Evolutionary conservation across 2,797 vertebrate genomes (phyloP).

Genomic region (Mallotus villosus): DNA sequence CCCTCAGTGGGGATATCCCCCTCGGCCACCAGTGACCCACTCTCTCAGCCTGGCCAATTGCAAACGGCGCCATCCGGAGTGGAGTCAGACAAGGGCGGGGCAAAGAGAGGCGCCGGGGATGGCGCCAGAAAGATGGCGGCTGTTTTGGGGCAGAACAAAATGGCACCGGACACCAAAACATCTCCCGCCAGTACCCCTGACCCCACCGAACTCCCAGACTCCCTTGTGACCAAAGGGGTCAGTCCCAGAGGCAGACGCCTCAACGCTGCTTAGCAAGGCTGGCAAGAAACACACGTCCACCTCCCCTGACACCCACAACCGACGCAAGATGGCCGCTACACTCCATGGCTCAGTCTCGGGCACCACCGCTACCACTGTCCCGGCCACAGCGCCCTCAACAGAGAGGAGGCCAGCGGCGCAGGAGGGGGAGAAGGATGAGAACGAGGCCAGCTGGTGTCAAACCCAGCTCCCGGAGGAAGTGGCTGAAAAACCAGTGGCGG

Average conservation of each 20-base stretch:
- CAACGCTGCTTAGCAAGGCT: conserved; percentile 23
- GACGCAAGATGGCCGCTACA: conserved; percentile 69
- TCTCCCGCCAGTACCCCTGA: conserved; percentile 35
- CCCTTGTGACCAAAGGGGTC: conserved; percentile 30
- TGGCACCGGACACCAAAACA: conserved; percentile 45
- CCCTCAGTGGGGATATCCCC: conserved; percentile 59
- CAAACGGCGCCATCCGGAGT: conserved; percentile 43
- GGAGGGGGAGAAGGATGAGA: conserved; percentile 55
- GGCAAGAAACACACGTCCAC: conserved; percentile 53
- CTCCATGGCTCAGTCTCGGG: conserved; percentile 45
- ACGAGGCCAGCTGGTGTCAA: conserved; percentile 76
- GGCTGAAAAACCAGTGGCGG: conserved; percentile 71
- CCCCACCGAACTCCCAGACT: conserved; percentile 46
- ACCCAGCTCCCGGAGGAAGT: conserved; percentile 78
- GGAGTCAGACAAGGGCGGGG: conserved; percentile 39
- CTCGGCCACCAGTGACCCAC: conserved; percentile 55
- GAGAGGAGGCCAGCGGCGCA: conserved; percentile 52
- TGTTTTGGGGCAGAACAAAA: conserved; percentile 63
- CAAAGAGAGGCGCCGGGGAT: conserved; percentile 53
- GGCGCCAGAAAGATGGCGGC: conserved; percentile 59
- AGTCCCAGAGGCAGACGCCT: conserved; percentile 43
- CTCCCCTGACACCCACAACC: conserved; percentile 66
- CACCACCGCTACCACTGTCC: conserved; percentile 18
- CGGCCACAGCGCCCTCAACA: conserved; percentile 41
- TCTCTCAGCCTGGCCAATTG: conserved; percentile 41